A percentile compares a stretch with the other conserved stretches of the same genome.
Evolutionary conservation across 2,797 vertebrate species (phyloP).

Genomic region (Taeniopygia guttata): DNA sequence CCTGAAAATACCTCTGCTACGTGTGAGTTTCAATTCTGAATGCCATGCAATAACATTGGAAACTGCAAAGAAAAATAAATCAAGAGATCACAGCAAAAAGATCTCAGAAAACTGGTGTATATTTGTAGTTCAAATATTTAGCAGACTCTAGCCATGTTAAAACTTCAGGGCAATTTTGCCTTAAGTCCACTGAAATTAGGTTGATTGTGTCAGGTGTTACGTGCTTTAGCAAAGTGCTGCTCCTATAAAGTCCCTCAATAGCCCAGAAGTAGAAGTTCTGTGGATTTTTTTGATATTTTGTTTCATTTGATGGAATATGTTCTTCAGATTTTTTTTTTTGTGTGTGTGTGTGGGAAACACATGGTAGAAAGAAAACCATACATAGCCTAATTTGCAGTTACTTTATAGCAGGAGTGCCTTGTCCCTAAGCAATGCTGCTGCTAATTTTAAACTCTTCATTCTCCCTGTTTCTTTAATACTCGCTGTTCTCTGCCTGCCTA

Average conservation of each 20-base stretch:
- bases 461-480: neutral
- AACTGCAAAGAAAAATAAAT: neutral
- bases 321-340: neutral
- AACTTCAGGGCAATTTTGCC: neutral
- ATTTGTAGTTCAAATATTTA: neutral
- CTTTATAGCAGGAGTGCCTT: neutral
- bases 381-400: neutral
- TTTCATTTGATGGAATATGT: neutral
- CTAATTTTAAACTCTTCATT: neutral
- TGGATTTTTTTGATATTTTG: neutral
- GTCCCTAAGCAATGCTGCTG: neutral
- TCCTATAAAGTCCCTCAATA: neutral
- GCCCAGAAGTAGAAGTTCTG: neutral
- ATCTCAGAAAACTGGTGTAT: neutral
- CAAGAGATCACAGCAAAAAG: neutral
- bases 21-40: neutral
- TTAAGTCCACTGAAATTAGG: neutral
- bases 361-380: neutral
- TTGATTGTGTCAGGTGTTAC: neutral
- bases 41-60: neutral
- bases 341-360: neutral
- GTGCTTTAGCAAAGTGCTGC: neutral
- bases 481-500: neutral
- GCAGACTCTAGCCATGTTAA: neutral
- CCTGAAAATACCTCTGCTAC: neutral